Conservation (phyloP, 2,113 vertebrate genomes). For the Crotalus viridis region DNA sequence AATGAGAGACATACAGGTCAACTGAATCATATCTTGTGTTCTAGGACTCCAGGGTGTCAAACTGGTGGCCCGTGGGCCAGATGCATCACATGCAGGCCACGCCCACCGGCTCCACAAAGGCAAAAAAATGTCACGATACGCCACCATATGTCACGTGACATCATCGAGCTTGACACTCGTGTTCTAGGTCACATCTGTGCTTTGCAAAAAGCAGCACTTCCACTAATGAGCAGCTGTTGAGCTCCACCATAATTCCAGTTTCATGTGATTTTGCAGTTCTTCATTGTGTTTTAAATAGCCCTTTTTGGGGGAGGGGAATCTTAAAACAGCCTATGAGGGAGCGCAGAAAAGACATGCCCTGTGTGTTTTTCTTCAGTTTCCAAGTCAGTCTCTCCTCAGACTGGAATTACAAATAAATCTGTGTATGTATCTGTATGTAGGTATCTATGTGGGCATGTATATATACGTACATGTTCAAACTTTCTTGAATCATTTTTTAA, state of each 20-base stretch:
- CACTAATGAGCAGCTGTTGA: neutral
- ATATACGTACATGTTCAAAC: neutral
- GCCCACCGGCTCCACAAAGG: no score
- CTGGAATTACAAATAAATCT: neutral
- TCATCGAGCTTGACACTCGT: no score
- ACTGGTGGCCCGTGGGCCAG: no score
- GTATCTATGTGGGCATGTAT: no score
- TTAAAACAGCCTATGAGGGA: neutral
- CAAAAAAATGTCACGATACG: no score
- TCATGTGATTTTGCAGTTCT: neutral
- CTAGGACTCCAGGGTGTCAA: no score
- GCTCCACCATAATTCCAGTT: no score
- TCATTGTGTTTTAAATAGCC: neutral
- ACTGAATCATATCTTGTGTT: neutral
- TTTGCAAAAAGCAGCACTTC: neutral
- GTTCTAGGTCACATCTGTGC: neutral
- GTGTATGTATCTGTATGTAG: neutral
- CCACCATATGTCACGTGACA: no score
- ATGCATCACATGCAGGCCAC: no score
- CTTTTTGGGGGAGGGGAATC: neutral
- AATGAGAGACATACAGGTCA: neutral
- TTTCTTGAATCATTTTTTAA: neutral
- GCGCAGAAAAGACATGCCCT: neutral
- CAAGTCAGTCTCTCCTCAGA: neutral
- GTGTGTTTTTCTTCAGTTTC: neutral